Evolutionary conservation across 1,140 invertebrate genomes (phyloP).

Genomic region (Neotoxoptera formosana): DNA sequence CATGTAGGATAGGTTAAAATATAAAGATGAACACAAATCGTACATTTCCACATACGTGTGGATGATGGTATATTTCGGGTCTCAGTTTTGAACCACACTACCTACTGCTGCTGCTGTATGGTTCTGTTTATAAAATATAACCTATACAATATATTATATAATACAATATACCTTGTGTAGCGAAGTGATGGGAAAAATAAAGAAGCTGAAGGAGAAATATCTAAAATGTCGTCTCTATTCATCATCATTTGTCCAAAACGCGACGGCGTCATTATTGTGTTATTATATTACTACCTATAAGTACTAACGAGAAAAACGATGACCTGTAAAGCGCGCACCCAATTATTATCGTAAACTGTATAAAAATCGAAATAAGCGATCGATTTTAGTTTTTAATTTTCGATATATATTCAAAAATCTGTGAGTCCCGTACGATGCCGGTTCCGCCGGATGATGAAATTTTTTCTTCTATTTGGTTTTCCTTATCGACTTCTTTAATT

Average conservation of each 20-base stretch:
- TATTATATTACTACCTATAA: not conserved
- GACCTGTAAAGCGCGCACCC: not conserved
- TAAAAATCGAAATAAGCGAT: not conserved
- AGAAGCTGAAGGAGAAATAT: not conserved
- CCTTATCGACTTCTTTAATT: not conserved
- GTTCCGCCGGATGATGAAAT: not conserved
- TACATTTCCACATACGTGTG: not conserved
- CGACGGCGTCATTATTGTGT: not conserved
- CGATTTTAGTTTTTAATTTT: conserved; percentile 32
- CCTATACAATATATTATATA: no score
- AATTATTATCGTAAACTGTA: conserved; percentile 27
- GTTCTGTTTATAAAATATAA: not conserved
- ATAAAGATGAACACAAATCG: not conserved
- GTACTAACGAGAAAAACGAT: not conserved
- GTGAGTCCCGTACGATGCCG: not conserved
- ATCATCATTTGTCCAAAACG: not conserved
- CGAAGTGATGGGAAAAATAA: not conserved
- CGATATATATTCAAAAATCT: conserved; percentile 54
- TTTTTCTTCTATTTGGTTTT: not conserved
- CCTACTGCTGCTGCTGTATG: not conserved
- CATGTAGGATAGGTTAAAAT: no score
- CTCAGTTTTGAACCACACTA: not conserved
- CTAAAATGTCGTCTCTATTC: not conserved
- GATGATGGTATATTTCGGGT: not conserved
- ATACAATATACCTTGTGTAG: not conserved